Percentiles rank a stretch among this genome's conserved stretches.
Evolutionary conservation across 2,797 vertebrate species (phyloP).

Genomic region (Phoeniculus purpureus): DNA sequence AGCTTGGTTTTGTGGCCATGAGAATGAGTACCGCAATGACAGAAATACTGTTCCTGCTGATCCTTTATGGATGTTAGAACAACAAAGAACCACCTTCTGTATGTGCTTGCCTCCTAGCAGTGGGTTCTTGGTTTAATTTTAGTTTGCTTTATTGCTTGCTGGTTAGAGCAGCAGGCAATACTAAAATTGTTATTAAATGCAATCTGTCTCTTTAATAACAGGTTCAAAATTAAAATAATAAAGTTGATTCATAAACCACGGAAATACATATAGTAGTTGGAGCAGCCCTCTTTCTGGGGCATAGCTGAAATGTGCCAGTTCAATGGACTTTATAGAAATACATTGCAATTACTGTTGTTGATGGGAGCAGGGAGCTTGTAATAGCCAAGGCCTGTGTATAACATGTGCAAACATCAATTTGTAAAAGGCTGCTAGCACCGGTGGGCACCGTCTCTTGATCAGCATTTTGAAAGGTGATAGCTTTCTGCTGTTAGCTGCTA

Average conservation of each 20-base stretch:
- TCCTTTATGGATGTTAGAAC: slow-evolving; percentile 57
- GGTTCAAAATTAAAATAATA: slow-evolving; percentile 74
- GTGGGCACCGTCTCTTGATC: background rate
- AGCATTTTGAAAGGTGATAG: background rate
- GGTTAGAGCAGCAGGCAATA: slow-evolving; percentile 54
- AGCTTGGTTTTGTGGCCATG: background rate
- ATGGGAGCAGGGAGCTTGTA: slow-evolving; percentile 31
- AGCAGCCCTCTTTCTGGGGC: slow-evolving; percentile 38
- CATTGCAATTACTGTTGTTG: slow-evolving; percentile 41
- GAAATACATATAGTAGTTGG: slow-evolving; percentile 54
- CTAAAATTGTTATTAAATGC: slow-evolving; percentile 73
- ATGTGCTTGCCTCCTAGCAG: slow-evolving; percentile 47
- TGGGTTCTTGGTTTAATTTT: slow-evolving; percentile 47
- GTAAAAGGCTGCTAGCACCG: background rate
- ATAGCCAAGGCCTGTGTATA: slow-evolving; percentile 1
- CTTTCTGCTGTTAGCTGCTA: background rate
- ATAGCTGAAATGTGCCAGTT: slow-evolving; percentile 51
- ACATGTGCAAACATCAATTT: slow-evolving; percentile 23
- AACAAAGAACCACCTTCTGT: slow-evolving; percentile 30
- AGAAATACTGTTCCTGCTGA: slow-evolving; percentile 29
- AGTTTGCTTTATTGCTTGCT: slow-evolving; percentile 55
- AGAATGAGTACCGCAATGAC: slow-evolving; percentile 3
- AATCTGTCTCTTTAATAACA: slow-evolving; percentile 78
- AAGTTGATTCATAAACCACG: slow-evolving; percentile 75
- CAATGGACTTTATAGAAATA: slow-evolving; percentile 38